A percentile compares a stretch with the other conserved stretches of the same genome.
These are phyloP conservation scores for Bombus balteatus DNA, from an alignment of 1,140 invertebrate species.

Conservation along the genomic window DNA sequence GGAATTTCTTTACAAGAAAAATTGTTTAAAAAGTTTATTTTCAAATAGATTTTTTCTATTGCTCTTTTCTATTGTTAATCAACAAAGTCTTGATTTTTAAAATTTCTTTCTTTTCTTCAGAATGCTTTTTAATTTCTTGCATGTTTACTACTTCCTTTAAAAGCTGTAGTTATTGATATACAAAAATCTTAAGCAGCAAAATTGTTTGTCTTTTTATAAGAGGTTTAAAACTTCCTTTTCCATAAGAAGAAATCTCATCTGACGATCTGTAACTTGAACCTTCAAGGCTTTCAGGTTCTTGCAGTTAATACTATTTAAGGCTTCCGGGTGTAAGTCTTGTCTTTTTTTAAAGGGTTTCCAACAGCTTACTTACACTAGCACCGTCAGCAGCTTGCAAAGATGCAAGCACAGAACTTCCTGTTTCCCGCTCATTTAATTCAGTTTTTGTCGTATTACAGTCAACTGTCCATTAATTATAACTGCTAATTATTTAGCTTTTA, in stretches of 20 bases:
- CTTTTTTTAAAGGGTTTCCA: constrained; percentile 8
- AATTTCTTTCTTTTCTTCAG: not conserved
- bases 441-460: not conserved
- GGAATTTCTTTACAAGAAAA: too few species aligned
- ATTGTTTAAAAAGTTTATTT: too few species aligned
- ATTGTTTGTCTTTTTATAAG: not conserved
- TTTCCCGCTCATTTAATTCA: not conserved
- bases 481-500: not conserved
- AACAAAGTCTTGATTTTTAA: not conserved
- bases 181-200: not conserved
- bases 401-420: not conserved
- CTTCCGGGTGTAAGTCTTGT: constrained; percentile 5
- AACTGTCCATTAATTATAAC: not conserved
- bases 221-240: constrained; percentile 2
- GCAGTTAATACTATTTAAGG: constrained; percentile 23
- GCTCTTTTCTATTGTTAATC: not conserved
- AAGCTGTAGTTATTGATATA: not conserved
- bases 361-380: not conserved
- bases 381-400: not conserved
- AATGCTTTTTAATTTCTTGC: not conserved
- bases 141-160: not conserved
- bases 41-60: not conserved
- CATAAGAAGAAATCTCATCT: not conserved
- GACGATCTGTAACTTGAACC: not conserved
- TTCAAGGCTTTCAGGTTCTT: constrained; percentile 15